Evolutionary conservation across 92 coral and sea anemone genomes (phyloP).

Genomic region (Palythoa grandis): DNA sequence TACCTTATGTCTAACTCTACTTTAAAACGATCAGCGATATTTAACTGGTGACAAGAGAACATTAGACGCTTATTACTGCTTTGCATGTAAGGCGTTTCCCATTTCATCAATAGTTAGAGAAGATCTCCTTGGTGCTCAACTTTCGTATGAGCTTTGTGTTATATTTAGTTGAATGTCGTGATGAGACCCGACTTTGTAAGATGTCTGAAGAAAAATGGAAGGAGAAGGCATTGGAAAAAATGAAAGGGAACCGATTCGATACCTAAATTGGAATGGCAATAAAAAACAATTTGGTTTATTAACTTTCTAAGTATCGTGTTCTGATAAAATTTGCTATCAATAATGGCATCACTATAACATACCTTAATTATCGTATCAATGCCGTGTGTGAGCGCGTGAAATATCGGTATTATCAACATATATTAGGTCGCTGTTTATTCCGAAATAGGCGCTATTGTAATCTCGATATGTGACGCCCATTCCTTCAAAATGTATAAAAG

Average conservation of each 20-base stretch:
- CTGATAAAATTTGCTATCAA: conserved; percentile 1
- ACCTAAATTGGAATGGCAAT: neutral
- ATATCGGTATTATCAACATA: neutral
- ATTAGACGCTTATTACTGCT: conserved; percentile 10
- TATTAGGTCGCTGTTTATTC: conserved; percentile 33
- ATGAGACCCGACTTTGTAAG: neutral
- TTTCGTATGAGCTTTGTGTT: neutral
- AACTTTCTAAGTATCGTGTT: neutral
- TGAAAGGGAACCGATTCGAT: neutral
- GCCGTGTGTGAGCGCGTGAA: conserved; percentile 14
- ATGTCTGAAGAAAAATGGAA: neutral
- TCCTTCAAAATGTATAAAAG: conserved; percentile 31
- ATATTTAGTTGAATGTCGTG: conserved; percentile 2
- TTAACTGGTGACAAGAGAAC: conserved; percentile 11
- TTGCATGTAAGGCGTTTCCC: conserved; percentile 9
- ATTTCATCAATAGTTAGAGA: conserved; percentile 6
- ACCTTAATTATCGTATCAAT: conserved; percentile 37
- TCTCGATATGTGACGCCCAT: conserved; percentile 35
- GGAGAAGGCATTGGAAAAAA: neutral
- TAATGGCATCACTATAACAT: conserved; percentile 10
- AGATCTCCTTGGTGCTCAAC: neutral
- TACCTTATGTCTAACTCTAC: neutral
- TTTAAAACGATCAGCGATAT: neutral
- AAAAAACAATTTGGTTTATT: conserved; percentile 12
- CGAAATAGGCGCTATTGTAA: conserved; percentile 33